These are phyloP conservation scores for Drosophila falleni DNA, from an alignment of 2,888 invertebrate genomes.

Conservation along the genomic window DNA sequence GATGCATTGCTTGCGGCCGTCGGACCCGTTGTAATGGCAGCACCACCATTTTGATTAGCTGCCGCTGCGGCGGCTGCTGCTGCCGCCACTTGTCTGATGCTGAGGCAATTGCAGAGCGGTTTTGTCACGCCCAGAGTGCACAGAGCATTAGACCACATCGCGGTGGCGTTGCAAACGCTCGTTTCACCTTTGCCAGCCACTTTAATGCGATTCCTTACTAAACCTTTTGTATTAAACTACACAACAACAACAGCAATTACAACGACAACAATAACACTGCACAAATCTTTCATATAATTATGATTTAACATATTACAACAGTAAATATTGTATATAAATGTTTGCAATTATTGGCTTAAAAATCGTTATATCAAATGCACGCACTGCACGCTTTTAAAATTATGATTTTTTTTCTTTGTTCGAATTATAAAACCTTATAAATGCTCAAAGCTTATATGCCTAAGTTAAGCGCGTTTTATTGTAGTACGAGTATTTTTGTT, in stretches of 20 bases:
- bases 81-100: constrained; percentile 85
- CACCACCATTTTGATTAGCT: constrained; percentile 66
- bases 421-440: constrained; percentile 56
- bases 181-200: constrained; percentile 83
- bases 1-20: constrained; percentile 62
- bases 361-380: constrained; percentile 56
- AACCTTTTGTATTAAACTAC: constrained; percentile 10
- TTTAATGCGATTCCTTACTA: constrained; percentile 56
- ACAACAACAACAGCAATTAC: constrained; percentile 33
- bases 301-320: constrained; percentile 30
- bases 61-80: constrained; percentile 84
- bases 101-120: constrained; percentile 85
- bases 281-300: constrained; percentile 8
- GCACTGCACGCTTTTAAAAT: constrained; percentile 22
- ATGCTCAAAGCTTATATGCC: constrained; percentile 53
- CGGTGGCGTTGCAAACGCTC: constrained; percentile 56
- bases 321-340: constrained; percentile 6
- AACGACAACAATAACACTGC: constrained; percentile 30
- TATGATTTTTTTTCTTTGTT: constrained; percentile 11
- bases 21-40: constrained; percentile 82
- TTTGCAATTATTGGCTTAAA: constrained; percentile 30
- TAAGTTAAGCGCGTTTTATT: constrained; percentile 51
- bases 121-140: constrained; percentile 86
- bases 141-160: constrained; percentile 86
- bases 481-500: constrained; percentile 20